Percentiles rank a stretch among this genome's conserved stretches.
Conservation (phyloP, 2,113 vertebrate species). For the Lycocorax pyrrhopterus region DNA sequence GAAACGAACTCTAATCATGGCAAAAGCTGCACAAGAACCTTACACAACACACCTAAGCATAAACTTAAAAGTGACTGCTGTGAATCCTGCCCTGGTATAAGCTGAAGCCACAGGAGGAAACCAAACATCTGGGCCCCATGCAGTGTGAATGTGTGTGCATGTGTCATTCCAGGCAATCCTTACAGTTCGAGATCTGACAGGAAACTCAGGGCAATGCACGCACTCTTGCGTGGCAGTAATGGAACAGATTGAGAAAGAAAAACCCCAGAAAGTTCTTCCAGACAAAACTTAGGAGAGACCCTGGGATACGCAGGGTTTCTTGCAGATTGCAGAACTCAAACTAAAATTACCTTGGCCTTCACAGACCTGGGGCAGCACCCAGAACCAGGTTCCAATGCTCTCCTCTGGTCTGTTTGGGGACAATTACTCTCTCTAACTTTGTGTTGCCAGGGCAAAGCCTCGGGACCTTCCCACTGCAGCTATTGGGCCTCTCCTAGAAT, state of each 20-base stretch:
- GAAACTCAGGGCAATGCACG: accelerated
- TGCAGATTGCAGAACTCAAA: not conserved
- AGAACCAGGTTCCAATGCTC: not conserved
- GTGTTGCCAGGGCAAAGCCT: not conserved
- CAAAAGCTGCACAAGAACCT: not conserved
- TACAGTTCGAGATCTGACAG: not conserved
- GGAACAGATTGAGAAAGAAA: not conserved
- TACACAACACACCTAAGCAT: not conserved
- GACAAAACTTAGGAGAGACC: not conserved
- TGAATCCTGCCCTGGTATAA: not conserved
- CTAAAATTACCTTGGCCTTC: not conserved
- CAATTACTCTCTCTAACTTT: not conserved
- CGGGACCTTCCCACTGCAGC: not conserved
- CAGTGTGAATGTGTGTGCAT: not conserved
- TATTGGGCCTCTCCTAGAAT: not conserved
- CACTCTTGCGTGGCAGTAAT: accelerated
- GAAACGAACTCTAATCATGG: accelerated
- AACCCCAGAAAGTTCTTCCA: not conserved
- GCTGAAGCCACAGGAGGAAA: not conserved
- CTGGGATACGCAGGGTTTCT: not conserved
- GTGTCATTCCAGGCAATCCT: not conserved
- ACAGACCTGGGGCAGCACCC: not conserved
- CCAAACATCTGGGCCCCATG: not conserved
- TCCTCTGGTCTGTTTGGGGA: not conserved
- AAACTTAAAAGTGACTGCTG: not conserved